Evolutionary conservation across 2,113 vertebrate genomes (phyloP), one percentile per base, ranked within the genome.

Genomic region (Bucco capensis): DNA sequence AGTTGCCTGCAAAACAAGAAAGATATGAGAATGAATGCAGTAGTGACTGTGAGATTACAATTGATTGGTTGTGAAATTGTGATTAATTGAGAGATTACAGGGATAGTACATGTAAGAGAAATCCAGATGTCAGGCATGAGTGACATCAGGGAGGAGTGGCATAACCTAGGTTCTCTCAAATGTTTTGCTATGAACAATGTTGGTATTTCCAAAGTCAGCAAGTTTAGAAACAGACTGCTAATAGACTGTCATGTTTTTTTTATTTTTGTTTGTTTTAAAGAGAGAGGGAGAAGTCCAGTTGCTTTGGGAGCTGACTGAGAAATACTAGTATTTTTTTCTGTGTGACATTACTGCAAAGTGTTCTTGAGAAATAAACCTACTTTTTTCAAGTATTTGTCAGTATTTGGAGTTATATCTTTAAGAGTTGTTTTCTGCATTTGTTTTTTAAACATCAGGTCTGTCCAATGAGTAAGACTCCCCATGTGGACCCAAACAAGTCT

Each of bases 401-500:
- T 74, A 53, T 77, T 85, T 69, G 38, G 50, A 61, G 47, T 25
- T 8, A 2, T 10, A 49, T 24, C 37, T 91, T 84, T 25, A 96
- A 70, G 74, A 93, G 51, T 60, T 54, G 31, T 75, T 91, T 91
- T 95, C 58, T 96, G 13, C 51, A 0, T 96, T 19, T 94, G 21
- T 96, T 83, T 62, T 89, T 25, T 67, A 60, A 96, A 73, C 61
- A 51, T 31, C 95, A 99, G 99, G 98, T 99, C 54, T 99, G 98
- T 95, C 99, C 99, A 7, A 99, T 99, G 99, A 99, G 98, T 96
- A 97, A 97, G 60, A 98, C 99, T 56, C 99, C 99, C 1, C 97
- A 98, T 8, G 98, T 99, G 96, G 98, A 99, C 96, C 98, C 99
- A 67, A 96, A 95, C 95, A 99, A 98, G 95, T 98, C 98, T 33